Conservation (phyloP, 2,797 vertebrate species). For the Oryzias sinensis region DNA sequence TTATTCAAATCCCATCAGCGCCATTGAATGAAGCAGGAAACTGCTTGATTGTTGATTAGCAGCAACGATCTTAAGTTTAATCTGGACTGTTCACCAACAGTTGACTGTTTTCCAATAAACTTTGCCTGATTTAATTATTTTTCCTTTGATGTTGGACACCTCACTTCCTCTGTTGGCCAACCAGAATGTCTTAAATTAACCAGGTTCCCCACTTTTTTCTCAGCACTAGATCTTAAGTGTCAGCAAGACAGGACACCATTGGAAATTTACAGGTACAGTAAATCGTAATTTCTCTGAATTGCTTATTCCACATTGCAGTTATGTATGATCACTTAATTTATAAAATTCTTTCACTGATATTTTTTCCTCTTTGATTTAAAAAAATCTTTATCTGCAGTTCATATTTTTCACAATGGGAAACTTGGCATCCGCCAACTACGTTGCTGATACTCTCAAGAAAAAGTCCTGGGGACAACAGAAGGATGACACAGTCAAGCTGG, state of each 20-base stretch:
- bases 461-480: conserved; percentile 22
- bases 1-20: no score
- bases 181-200: conserved; percentile 22
- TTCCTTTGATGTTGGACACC: conserved; percentile 15
- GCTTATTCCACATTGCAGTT: neutral
- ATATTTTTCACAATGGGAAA: conserved; percentile 52
- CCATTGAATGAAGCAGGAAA: no score
- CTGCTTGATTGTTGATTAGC: conserved; percentile 16
- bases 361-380: no score
- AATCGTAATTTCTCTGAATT: neutral
- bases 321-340: neutral
- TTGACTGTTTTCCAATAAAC: conserved; percentile 31
- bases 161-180: neutral
- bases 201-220: conserved; percentile 10
- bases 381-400: neutral
- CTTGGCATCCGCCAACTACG: conserved; percentile 30
- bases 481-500: conserved; percentile 48
- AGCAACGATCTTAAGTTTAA: conserved; percentile 4
- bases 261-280: neutral
- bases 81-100: conserved; percentile 22
- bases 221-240: conserved; percentile 3
- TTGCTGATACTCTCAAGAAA: conserved; percentile 24
- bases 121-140: conserved; percentile 13
- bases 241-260: conserved; percentile 1
- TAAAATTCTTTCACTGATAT: conserved; percentile 16